Evolutionary conservation across 2,888 invertebrate genomes (phyloP).

Genomic region (Oscheius myriophilus): DNA sequence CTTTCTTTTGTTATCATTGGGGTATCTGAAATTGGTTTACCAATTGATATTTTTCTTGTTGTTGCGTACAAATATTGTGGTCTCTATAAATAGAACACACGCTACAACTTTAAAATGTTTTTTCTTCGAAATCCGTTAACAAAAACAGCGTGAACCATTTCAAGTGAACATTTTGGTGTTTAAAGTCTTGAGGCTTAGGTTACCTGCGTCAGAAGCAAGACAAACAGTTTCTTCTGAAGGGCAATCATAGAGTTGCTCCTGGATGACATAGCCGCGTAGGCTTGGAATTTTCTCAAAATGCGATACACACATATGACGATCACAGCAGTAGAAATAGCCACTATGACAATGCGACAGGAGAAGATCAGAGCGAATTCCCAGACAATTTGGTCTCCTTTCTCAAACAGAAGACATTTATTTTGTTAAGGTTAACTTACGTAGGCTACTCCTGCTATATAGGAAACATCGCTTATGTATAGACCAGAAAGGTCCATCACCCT

Average conservation of each 20-base stretch:
- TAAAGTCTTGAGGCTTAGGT: background rate
- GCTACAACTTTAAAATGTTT: too few species aligned
- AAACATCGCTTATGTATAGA: background rate
- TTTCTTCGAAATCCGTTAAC: too few species aligned
- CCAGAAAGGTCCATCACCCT: background rate
- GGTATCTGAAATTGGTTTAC: too few species aligned
- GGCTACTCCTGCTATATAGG: constrained; percentile 4
- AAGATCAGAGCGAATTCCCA: constrained; percentile 7
- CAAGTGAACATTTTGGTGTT: too few species aligned
- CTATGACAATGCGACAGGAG: background rate
- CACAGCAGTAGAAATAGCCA: background rate
- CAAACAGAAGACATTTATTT: background rate
- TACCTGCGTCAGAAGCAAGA: background rate
- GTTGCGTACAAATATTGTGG: too few species aligned
- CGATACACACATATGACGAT: background rate
- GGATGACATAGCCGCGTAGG: background rate
- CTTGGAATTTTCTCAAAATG: constrained; percentile 8
- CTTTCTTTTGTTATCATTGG: too few species aligned
- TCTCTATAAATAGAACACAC: too few species aligned
- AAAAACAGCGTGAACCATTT: too few species aligned
- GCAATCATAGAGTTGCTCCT: background rate
- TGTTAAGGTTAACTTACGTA: background rate
- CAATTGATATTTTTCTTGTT: too few species aligned
- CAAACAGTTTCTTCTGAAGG: background rate
- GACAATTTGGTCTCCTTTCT: background rate